These are phyloP conservation scores for Loris lydekkerianus DNA, from an alignment of 2,797 vertebrate species.

Conservation along the genomic window DNA sequence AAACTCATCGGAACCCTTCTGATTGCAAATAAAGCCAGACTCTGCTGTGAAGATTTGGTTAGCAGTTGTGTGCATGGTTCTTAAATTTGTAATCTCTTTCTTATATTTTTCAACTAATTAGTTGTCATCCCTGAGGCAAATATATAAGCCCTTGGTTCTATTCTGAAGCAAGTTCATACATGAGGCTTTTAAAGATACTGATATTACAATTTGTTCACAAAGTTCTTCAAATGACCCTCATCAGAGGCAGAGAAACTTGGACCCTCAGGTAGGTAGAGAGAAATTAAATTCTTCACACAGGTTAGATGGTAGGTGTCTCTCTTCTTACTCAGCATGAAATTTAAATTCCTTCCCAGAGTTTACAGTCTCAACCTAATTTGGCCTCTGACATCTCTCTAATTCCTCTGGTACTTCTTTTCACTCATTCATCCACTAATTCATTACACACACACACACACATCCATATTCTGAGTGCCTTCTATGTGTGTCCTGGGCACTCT, in stretches of 20 bases:
- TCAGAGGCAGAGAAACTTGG: not conserved
- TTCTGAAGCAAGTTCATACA: not conserved
- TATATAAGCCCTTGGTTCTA: not conserved
- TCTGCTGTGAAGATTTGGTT: not conserved
- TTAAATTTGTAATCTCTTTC: not conserved
- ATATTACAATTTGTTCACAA: not conserved
- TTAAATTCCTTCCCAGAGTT: not conserved
- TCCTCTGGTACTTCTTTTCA: not conserved
- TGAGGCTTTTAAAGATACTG: not conserved
- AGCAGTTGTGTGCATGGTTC: not conserved
- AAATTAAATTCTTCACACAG: not conserved
- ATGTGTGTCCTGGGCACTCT: not conserved
- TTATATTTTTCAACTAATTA: not conserved
- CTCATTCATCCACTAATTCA: not conserved
- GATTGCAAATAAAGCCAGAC: not conserved
- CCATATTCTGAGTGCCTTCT: not conserved
- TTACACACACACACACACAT: not conserved
- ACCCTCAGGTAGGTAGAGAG: not conserved
- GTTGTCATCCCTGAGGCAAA: not conserved
- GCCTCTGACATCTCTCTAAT: not conserved
- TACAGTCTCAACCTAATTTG: not conserved
- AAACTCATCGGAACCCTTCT: not conserved
- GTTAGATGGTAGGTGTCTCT: not conserved
- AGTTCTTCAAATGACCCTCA: not conserved
- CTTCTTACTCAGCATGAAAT: not conserved